Evolutionary conservation across 2,888 invertebrate species (phyloP).

Genomic region (Perdita meconis): DNA sequence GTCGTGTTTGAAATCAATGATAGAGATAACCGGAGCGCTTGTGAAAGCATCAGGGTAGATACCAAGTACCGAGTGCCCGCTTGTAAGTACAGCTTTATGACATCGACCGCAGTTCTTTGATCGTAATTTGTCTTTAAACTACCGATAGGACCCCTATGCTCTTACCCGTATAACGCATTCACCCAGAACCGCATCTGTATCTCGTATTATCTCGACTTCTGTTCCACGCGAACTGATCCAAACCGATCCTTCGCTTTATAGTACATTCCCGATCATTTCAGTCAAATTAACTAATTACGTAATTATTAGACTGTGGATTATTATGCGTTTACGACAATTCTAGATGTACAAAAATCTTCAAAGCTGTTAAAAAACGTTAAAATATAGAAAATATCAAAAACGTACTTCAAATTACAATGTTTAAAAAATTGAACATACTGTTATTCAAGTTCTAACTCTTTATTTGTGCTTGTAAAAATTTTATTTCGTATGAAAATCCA

Average conservation of each 20-base stretch:
- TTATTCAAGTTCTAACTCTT: no score
- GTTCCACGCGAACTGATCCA: background rate
- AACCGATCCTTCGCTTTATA: no score
- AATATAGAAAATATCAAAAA: no score
- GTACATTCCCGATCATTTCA: background rate
- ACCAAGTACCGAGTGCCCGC: slow-evolving; percentile 40
- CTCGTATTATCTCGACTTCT: background rate
- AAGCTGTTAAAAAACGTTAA: no score
- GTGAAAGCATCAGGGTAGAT: slow-evolving; percentile 55
- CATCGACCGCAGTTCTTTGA: slow-evolving; percentile 55
- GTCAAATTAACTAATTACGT: background rate
- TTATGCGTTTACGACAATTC: no score
- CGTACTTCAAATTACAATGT: no score
- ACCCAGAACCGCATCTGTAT: background rate
- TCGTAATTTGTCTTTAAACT: slow-evolving; percentile 60
- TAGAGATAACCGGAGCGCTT: slow-evolving; percentile 57
- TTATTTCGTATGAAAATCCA: no score
- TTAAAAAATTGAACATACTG: no score
- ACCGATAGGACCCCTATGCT: slow-evolving; percentile 67
- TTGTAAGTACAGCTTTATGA: slow-evolving; percentile 45
- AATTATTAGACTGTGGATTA: no score
- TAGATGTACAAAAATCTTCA: no score
- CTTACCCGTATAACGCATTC: slow-evolving; percentile 42
- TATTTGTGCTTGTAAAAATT: no score
- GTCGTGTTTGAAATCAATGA: slow-evolving; percentile 33